A percentile compares a stretch with the other conserved stretches of the same genome.
These are phyloP conservation scores for Sylvia borin DNA, from an alignment of 2,797 vertebrate species.

Conservation along the genomic window DNA sequence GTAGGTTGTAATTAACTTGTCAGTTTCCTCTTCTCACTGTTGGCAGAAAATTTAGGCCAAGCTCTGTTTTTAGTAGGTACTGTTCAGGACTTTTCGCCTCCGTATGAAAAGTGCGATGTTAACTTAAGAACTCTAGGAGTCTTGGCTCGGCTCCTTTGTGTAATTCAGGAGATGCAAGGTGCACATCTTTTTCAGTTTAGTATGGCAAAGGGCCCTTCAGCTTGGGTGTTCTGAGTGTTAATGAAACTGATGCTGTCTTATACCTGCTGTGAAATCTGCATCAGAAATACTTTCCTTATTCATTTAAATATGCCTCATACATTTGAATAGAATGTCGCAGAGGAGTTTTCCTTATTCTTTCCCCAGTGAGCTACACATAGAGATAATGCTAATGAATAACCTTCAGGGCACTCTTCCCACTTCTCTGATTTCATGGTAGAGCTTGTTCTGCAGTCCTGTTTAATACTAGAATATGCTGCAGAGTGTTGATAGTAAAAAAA, in stretches of 20 bases:
- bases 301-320: not conserved
- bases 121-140: not conserved
- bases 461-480: not conserved
- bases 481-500: not conserved
- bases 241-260: not conserved
- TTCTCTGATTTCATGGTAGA: constrained; percentile 32
- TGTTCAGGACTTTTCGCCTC: not conserved
- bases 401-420: constrained; percentile 7
- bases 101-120: not conserved
- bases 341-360: not conserved
- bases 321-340: not conserved
- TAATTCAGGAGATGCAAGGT: not conserved
- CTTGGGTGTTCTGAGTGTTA: not conserved
- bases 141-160: not conserved
- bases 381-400: constrained; percentile 47
- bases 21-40: not conserved
- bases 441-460: constrained; percentile 35
- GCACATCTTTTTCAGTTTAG: not conserved
- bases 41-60: not conserved
- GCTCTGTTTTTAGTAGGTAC: not conserved
- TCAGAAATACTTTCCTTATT: not conserved
- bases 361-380: not conserved
- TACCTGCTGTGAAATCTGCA: not conserved
- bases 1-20: not conserved
- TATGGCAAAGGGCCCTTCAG: not conserved